These are phyloP conservation scores for Drosophila littoralis DNA, from an alignment of 1,140 invertebrate species.

Conservation along the genomic window DNA sequence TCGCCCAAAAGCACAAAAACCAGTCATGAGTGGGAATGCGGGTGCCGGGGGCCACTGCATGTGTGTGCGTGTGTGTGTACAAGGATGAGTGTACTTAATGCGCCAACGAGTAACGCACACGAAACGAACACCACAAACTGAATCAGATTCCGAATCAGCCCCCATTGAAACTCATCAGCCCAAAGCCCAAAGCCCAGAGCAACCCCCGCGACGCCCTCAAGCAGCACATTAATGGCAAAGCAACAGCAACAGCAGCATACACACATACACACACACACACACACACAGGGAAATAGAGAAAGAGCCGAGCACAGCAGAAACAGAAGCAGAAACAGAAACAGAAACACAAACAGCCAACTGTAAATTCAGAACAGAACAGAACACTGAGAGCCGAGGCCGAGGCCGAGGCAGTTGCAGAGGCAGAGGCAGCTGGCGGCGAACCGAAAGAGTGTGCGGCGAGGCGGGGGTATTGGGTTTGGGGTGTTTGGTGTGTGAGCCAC, in stretches of 20 bases:
- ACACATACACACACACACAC: constrained; percentile 1
- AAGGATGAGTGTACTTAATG: constrained; percentile 65
- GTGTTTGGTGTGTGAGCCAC: constrained; percentile 25
- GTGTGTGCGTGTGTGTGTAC: constrained; percentile 6
- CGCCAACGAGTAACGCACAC: constrained; percentile 73
- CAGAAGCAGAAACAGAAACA: constrained; percentile 13
- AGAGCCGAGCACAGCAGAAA: constrained; percentile 40
- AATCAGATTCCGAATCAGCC: constrained; percentile 55
- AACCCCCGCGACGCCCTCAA: constrained; percentile 49
- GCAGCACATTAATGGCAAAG: constrained; percentile 73
- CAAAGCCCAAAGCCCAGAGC: constrained; percentile 11
- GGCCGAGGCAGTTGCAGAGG: not conserved
- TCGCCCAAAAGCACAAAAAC: constrained; percentile 71
- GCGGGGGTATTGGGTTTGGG: not conserved
- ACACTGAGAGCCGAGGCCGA: constrained; percentile 10
- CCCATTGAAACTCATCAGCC: constrained; percentile 25
- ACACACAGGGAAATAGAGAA: constrained; percentile 32
- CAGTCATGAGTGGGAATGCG: not conserved
- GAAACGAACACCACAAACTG: constrained; percentile 42
- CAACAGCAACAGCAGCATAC: constrained; percentile 13
- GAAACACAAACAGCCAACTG: constrained; percentile 13
- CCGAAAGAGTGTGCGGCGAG: not conserved
- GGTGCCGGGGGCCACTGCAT: too few species aligned
- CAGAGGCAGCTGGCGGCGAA: not conserved
- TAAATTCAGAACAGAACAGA: constrained; percentile 1